Evolutionary conservation across 2,113 vertebrate species (phyloP).

Genomic region (Eurystomus gularis): DNA sequence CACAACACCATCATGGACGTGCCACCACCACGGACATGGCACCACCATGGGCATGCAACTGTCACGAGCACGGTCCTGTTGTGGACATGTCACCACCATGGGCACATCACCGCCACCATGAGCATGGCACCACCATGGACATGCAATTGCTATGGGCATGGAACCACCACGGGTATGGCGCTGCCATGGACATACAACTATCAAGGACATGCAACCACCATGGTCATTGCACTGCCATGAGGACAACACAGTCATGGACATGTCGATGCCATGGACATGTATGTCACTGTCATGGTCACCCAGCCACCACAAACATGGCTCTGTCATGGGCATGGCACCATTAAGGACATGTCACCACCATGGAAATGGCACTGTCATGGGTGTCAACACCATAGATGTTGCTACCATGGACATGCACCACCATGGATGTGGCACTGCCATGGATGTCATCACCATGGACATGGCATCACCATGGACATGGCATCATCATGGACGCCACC

Average conservation of each 20-base stretch:
- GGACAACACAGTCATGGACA: no score
- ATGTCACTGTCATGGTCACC: no score
- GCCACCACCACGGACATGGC: neutral
- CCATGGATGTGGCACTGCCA: neutral
- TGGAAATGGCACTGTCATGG: neutral
- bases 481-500: no score
- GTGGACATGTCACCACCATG: neutral
- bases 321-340: neutral
- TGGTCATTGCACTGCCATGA: neutral
- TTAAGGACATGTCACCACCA: neutral
- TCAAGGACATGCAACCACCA: neutral
- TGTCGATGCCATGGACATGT: no score
- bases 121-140: no score
- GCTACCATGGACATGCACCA: rapidly evolving
- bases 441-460: no score
- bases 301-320: no score
- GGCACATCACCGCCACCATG: rapidly evolving
- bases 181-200: neutral
- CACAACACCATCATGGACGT: neutral
- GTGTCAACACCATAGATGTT: rapidly evolving
- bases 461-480: no score
- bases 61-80: rapidly evolving
- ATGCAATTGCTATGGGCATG: rapidly evolving
- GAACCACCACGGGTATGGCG: rapidly evolving
- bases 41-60: neutral